Conservation (phyloP, 2,888 invertebrate species). For the Aporophyla nigra region DNA sequence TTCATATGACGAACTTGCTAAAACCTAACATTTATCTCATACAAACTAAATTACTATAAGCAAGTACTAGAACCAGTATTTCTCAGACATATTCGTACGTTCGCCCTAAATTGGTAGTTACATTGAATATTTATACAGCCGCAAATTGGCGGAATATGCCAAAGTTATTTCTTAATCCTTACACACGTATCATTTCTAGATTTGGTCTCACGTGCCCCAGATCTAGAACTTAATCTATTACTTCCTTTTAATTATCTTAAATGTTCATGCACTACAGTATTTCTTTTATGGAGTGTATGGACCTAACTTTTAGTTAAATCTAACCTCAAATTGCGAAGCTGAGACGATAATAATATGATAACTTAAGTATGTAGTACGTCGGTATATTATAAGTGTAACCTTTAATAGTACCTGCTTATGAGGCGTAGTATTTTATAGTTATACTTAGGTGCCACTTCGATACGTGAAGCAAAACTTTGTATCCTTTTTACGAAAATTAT, state of each 20-base stretch:
- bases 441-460: neutral
- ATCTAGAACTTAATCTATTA: slow-evolving; percentile 59
- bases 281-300: neutral
- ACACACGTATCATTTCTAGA: slow-evolving; percentile 44
- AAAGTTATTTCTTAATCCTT: slow-evolving; percentile 68
- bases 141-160: slow-evolving; percentile 62
- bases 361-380: neutral
- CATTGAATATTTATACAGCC: slow-evolving; percentile 68
- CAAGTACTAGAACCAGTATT: slow-evolving; percentile 36
- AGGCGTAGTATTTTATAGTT: neutral
- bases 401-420: neutral
- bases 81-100: slow-evolving; percentile 28
- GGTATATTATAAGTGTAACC: neutral
- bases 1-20: slow-evolving; percentile 36
- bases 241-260: slow-evolving; percentile 57
- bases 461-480: no score
- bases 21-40: slow-evolving; percentile 19
- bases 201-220: slow-evolving; percentile 51
- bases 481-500: no score
- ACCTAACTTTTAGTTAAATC: neutral
- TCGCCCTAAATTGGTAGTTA: slow-evolving; percentile 53
- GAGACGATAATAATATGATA: neutral
- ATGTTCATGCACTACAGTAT: slow-evolving; percentile 18
- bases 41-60: slow-evolving; percentile 10
- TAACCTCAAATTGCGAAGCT: neutral